Base-by-base conservation (phyloP, 2,888 invertebrate genomes). In the Xanthorhoe designata region DNA sequence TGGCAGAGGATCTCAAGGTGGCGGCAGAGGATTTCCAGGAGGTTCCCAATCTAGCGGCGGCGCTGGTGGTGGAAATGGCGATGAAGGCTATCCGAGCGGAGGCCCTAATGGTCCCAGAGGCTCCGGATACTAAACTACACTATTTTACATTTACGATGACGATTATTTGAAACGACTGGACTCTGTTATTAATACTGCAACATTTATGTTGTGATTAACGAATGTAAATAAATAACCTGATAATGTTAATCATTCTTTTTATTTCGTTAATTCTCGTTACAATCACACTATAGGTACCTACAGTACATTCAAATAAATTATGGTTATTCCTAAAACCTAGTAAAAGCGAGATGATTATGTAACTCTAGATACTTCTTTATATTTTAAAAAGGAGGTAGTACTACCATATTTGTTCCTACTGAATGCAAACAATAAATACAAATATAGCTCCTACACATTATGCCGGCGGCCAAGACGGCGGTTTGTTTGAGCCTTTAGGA, bases 71-170 rank as follows among this genome's bases (percentile, higher is more conserved):
- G 78, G 55, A 4, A 59, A 54, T 45, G 83, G 80, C 5, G 80
- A 82, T 18, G 84, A 89, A 24, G 92, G 92, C 0, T 92, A 92
- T 64, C 89, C 92, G 0, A 89, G 88, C 29, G 92, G 92, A 50
- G 89, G 88, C 9, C 93, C 93, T 0, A 83, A 77, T 58, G 93
- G 92, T 0, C 87, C 81, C 0, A 80, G 89, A 60, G 93, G 93
- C n/a, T 88, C 92, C 2, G 93, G 93, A 61, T 93, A 88, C 74
- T 93, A 18, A 45, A 42, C 15, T 18, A 15, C 24, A 49, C 24
- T 24, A 24, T 24, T 24, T 24, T 24, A 3, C 24, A 24, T 24
- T 24, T 24, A 24, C 4, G 10, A 60, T 38, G 24, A 32, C 32
- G 18, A 29, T n/a, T 10, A 51, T 29, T 19, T 47, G 18, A 59